These are phyloP conservation scores for Vidua chalybeata DNA, from an alignment of 2,113 vertebrate species.

Conservation along the genomic window DNA sequence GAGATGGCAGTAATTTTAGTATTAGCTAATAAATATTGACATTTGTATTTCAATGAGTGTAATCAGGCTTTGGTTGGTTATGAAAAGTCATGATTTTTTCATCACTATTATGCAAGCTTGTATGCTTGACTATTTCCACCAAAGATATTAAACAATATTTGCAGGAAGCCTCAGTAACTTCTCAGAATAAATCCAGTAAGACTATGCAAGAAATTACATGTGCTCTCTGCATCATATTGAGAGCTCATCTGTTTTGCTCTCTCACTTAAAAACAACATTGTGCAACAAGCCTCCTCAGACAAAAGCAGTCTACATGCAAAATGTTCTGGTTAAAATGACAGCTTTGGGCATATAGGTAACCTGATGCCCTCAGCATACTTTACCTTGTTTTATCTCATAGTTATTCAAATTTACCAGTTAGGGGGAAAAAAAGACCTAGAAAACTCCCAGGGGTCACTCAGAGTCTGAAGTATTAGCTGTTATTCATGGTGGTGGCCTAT, in stretches of 20 bases:
- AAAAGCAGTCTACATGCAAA: neutral
- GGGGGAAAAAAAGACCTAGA: neutral
- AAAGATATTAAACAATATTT: slow-evolving; percentile 1
- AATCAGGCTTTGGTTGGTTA: slow-evolving; percentile 1
- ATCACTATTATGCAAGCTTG: neutral
- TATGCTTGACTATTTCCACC: neutral
- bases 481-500: neutral
- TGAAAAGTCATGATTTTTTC: slow-evolving; percentile 12
- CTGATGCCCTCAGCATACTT: neutral
- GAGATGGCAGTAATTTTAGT: slow-evolving; percentile 17
- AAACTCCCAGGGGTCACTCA: neutral
- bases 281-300: neutral
- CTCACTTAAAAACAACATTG: neutral
- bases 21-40: slow-evolving; percentile 61
- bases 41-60: slow-evolving; percentile 41
- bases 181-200: neutral
- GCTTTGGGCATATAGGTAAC: neutral
- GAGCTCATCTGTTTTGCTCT: neutral
- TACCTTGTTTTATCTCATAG: neutral
- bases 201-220: neutral
- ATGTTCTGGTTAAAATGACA: neutral
- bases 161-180: neutral
- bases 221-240: neutral
- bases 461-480: neutral
- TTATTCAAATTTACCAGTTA: neutral